Evolutionary conservation across 2,888 invertebrate genomes (phyloP).

Genomic region (Macropis europaea): DNA sequence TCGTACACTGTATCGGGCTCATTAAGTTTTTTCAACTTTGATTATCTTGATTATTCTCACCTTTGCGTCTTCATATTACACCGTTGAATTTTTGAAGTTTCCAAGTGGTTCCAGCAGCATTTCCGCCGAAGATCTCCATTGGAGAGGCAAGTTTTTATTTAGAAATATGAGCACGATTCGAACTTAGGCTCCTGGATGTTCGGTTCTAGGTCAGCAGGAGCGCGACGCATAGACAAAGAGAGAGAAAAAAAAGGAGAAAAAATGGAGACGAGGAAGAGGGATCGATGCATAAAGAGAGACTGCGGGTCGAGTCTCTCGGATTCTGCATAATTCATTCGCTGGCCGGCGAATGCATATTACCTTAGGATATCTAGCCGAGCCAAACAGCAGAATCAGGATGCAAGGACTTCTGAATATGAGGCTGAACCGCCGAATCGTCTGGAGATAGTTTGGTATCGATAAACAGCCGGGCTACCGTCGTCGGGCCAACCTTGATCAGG

Average conservation of each 20-base stretch:
- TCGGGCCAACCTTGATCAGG: constrained; percentile 45
- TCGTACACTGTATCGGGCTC: background rate
- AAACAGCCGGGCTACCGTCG: constrained; percentile 38
- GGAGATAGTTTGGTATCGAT: constrained; percentile 67
- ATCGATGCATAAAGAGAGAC: constrained; percentile 65
- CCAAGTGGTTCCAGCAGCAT: no score
- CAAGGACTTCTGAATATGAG: constrained; percentile 71
- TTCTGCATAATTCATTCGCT: constrained; percentile 73
- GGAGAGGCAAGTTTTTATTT: background rate
- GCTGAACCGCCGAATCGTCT: constrained; percentile 68
- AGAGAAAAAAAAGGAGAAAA: constrained; percentile 3
- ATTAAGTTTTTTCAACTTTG: background rate
- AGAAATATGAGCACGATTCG: background rate
- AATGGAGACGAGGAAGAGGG: constrained; percentile 44
- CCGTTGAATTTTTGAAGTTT: no score
- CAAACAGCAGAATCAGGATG: constrained; percentile 61
- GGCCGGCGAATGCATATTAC: constrained; percentile 68
- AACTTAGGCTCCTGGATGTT: constrained; percentile 12
- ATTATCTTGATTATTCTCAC: no score
- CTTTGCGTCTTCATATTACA: no score
- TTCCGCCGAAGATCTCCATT: no score
- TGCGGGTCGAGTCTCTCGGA: constrained; percentile 58
- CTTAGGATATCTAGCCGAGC: constrained; percentile 64
- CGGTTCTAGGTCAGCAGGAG: constrained; percentile 71
- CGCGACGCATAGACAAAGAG: constrained; percentile 29